phyloP scores from a whole-genome alignment of 2,888 invertebrate genomes.

The Cacoxenus indagator region DNA sequence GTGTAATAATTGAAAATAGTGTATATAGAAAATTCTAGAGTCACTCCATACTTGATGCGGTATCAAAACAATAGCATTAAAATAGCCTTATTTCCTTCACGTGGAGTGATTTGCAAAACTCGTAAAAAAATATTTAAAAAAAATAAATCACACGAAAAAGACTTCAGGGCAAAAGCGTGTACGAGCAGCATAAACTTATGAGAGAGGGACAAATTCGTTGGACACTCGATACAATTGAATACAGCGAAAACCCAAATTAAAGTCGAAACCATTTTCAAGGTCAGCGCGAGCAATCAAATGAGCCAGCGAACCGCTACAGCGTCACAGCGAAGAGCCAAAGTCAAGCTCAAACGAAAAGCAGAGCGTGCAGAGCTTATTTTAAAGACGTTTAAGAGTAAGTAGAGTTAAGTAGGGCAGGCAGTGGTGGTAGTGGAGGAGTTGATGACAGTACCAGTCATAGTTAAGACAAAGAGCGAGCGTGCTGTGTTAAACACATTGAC shows the following conservation, averaged over 20 bases:
- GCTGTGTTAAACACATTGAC: constrained; percentile 42
- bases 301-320: constrained; percentile 16
- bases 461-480: constrained; percentile 8
- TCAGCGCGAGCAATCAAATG: constrained; percentile 42
- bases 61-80: no score
- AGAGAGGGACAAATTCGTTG: constrained; percentile 5
- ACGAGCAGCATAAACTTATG: constrained; percentile 48
- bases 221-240: constrained; percentile 52
- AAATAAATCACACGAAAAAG: constrained; percentile 24
- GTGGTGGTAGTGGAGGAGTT: constrained; percentile 19
- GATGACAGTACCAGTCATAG: constrained; percentile 20
- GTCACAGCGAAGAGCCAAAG: constrained; percentile 19
- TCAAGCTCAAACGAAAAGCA: constrained; percentile 35
- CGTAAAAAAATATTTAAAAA: constrained; percentile 35
- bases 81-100: constrained; percentile 24
- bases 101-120: constrained; percentile 9
- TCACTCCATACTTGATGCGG: no score
- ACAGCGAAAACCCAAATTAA: constrained; percentile 44
- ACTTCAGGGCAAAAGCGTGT: constrained; percentile 36
- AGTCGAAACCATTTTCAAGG: constrained; percentile 47
- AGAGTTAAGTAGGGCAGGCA: not conserved
- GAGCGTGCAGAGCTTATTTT: no score
- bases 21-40: no score
- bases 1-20: no score
- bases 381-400: not conserved